Evolutionary conservation across 2,113 vertebrate species (phyloP).

Genomic region (Mola mola): DNA sequence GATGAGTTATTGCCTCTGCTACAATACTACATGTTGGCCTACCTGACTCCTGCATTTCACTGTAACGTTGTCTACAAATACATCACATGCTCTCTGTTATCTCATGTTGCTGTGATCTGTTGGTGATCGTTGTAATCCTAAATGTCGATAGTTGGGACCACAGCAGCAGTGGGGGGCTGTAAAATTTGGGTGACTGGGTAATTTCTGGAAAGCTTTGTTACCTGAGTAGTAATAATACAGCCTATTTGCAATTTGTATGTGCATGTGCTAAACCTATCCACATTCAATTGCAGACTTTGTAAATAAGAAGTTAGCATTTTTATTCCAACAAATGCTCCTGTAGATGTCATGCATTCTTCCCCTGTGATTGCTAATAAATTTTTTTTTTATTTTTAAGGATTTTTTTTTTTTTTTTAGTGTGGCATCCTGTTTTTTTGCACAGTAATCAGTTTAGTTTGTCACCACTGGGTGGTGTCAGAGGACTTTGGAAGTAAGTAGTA

Average conservation of each 20-base stretch:
- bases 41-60: constrained; percentile 24
- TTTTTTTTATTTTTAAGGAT: constrained; percentile 73
- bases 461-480: constrained; percentile 73
- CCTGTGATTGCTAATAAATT: constrained; percentile 78
- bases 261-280: constrained; percentile 72
- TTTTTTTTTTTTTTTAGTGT: too few species aligned
- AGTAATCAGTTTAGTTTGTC: neutral
- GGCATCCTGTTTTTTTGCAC: neutral
- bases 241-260: constrained; percentile 74
- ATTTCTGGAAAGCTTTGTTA: constrained; percentile 67
- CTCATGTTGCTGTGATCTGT: constrained; percentile 30
- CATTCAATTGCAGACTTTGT: constrained; percentile 75
- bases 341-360: constrained; percentile 71
- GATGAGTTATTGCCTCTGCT: constrained; percentile 3
- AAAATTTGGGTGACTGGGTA: constrained; percentile 30
- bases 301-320: constrained; percentile 76
- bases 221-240: constrained; percentile 60
- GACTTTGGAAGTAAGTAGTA: neutral
- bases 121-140: constrained; percentile 38
- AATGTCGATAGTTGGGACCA: constrained; percentile 56
- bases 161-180: constrained; percentile 64
- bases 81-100: constrained; percentile 15
- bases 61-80: constrained; percentile 8
- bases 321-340: constrained; percentile 68
- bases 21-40: constrained; percentile 9